A percentile compares a stretch with the other conserved stretches of the same genome.
These are phyloP conservation scores for Melanocharis versteri DNA, from an alignment of 2,113 vertebrate species.

Conservation along the genomic window DNA sequence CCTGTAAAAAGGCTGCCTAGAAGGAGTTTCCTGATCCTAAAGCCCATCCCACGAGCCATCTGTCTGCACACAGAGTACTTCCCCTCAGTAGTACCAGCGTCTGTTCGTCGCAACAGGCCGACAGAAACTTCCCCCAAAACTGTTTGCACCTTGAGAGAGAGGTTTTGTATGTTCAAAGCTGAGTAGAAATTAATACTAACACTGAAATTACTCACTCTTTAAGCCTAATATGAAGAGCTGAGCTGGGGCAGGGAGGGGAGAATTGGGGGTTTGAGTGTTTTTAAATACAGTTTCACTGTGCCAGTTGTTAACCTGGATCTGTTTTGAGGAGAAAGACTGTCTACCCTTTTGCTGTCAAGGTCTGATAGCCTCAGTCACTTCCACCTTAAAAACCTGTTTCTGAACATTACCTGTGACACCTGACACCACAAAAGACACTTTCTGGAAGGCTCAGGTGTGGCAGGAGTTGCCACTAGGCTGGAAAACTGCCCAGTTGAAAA, in stretches of 20 bases:
- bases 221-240: neutral
- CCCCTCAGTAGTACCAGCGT: neutral
- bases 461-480: neutral
- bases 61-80: neutral
- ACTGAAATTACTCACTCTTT: neutral
- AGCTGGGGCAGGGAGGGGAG: neutral
- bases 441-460: neutral
- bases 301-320: neutral
- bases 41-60: neutral
- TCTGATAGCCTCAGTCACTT: neutral
- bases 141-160: neutral
- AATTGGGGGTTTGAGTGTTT: neutral
- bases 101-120: rapidly evolving
- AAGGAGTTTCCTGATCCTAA: neutral
- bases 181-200: neutral
- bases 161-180: neutral
- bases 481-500: neutral
- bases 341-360: neutral
- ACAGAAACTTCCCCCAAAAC: neutral
- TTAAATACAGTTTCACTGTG: neutral
- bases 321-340: neutral
- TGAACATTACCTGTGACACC: neutral
- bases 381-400: neutral
- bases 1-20: neutral
- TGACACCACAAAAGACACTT: neutral